Evolutionary conservation across 1,140 invertebrate genomes (phyloP).

Genomic region (Eupristina koningsbergeri): DNA sequence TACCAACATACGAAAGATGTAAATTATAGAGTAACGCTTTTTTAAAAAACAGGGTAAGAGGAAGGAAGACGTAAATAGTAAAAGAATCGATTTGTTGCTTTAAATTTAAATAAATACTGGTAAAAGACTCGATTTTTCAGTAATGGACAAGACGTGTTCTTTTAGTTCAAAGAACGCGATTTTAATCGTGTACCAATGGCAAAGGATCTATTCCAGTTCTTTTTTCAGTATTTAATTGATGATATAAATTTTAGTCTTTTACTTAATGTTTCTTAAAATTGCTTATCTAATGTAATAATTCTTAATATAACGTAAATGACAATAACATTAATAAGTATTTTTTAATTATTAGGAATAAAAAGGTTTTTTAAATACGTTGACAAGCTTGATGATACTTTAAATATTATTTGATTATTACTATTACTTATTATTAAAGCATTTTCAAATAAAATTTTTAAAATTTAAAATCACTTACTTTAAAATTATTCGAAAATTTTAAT

Average conservation of each 20-base stretch:
- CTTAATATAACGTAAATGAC: no score
- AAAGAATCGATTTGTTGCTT: constrained; percentile 66
- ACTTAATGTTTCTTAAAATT: neutral
- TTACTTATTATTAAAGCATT: no score
- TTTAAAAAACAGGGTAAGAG: neutral
- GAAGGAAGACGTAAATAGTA: neutral
- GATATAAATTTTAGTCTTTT: constrained; percentile 2
- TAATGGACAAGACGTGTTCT: constrained; percentile 32
- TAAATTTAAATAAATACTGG: constrained; percentile 72
- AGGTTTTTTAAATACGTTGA: no score
- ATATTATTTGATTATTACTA: no score
- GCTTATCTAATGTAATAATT: no score
- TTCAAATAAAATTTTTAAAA: no score
- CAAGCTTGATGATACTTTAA: no score
- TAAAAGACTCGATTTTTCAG: constrained; percentile 58
- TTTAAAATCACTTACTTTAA: no score
- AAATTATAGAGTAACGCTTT: constrained; percentile 16
- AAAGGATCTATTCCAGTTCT: neutral
- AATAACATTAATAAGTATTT: no score
- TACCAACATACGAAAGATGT: constrained; percentile 10
- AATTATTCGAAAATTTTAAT: no score
- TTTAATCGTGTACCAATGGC: neutral
- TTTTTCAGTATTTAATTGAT: constrained; percentile 10
- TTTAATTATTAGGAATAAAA: no score
- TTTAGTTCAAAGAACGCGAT: constrained; percentile 17